These are phyloP conservation scores for Philaethria dido DNA, from an alignment of 2,888 invertebrate genomes.

Conservation along the genomic window DNA sequence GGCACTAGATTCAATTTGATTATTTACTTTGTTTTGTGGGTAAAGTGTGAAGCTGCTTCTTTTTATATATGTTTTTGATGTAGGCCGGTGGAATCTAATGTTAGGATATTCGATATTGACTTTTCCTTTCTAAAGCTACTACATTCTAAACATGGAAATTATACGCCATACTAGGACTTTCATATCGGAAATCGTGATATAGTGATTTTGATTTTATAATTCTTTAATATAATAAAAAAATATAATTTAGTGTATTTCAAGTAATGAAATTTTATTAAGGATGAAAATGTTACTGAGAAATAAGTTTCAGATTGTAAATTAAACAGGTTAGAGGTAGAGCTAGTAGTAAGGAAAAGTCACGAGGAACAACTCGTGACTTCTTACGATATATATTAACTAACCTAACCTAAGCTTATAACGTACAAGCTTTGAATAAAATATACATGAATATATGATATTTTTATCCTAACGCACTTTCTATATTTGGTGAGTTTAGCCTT, in stretches of 20 bases:
- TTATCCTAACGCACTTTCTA: too few relatives aligned
- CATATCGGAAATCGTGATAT: background rate
- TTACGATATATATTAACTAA: background rate
- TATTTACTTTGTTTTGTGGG: too few relatives aligned
- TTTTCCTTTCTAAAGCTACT: too few relatives aligned
- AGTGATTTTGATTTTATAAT: background rate
- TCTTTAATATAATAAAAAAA: background rate
- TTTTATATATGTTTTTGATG: too few relatives aligned
- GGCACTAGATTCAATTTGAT: too few relatives aligned
- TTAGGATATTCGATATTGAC: too few relatives aligned
- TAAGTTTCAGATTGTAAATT: background rate
- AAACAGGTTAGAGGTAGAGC: background rate
- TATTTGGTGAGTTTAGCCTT: too few relatives aligned
- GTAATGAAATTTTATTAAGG: background rate
- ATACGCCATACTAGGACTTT: background rate
- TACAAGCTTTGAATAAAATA: slow-evolving; percentile 6
- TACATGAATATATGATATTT: background rate
- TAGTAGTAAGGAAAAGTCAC: background rate
- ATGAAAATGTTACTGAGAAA: background rate
- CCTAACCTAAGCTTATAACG: too few relatives aligned
- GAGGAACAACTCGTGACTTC: background rate
- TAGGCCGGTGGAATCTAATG: too few relatives aligned
- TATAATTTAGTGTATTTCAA: background rate
- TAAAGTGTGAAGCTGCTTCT: too few relatives aligned
- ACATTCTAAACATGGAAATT: background rate